These are phyloP conservation scores for Parnassius glacialis DNA, from an alignment of 2,888 invertebrate species.

Conservation along the genomic window DNA sequence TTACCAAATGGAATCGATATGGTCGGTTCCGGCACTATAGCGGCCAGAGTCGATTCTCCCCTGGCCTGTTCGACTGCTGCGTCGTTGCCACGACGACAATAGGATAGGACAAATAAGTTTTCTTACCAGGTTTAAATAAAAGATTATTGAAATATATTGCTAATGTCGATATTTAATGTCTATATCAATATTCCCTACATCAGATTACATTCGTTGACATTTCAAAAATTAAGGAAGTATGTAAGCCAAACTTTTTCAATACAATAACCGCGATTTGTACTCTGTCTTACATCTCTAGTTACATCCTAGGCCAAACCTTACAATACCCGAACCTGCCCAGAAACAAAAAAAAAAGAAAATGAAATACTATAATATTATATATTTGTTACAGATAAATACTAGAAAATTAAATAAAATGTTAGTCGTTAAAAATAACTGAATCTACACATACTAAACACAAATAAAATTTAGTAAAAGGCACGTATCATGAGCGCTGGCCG, in stretches of 20 bases:
- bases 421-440: slow-evolving; percentile 66
- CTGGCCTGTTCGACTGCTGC: too few species aligned
- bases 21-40: too few species aligned
- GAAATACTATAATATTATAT: slow-evolving; percentile 56
- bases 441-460: slow-evolving; percentile 71
- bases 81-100: not conserved
- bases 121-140: slow-evolving; percentile 35
- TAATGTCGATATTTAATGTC: slow-evolving; percentile 81
- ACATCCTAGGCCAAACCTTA: slow-evolving; percentile 81
- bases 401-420: slow-evolving; percentile 58
- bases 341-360: slow-evolving; percentile 50
- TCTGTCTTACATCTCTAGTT: slow-evolving; percentile 79
- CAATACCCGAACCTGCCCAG: slow-evolving; percentile 81
- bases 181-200: slow-evolving; percentile 78
- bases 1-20: too few species aligned
- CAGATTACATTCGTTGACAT: slow-evolving; percentile 82
- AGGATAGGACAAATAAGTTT: slow-evolving; percentile 1
- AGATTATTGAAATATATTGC: slow-evolving; percentile 69
- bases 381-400: slow-evolving; percentile 62
- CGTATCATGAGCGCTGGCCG: too few species aligned
- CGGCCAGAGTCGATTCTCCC: too few species aligned
- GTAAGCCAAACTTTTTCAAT: slow-evolving; percentile 75
- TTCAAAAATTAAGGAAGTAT: slow-evolving; percentile 76
- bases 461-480: slow-evolving; percentile 31
- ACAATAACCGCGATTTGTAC: slow-evolving; percentile 78